Evolutionary conservation across 2,888 invertebrate genomes (phyloP).

Genomic region (Odontomyia ornata): DNA sequence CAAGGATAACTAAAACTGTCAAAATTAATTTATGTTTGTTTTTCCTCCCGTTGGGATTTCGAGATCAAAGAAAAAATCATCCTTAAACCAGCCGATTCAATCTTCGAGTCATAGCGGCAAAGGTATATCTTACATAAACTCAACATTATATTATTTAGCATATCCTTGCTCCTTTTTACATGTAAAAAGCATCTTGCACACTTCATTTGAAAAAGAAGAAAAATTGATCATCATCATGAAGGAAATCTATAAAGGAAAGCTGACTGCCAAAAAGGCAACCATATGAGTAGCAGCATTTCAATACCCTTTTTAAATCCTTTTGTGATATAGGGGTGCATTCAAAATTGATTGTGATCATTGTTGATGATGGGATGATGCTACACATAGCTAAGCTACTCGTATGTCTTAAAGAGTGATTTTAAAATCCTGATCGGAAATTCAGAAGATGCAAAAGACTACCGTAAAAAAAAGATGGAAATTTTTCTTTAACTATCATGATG

Average conservation of each 20-base stretch:
- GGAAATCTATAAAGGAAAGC: no score
- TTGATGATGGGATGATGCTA: constrained; percentile 9
- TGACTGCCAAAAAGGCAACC: no score
- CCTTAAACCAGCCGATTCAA: neutral
- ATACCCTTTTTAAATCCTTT: constrained; percentile 5
- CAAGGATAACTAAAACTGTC: constrained; percentile 57
- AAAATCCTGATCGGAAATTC: constrained; percentile 1
- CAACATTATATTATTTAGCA: neutral
- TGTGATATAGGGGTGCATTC: constrained; percentile 37
- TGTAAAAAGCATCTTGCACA: neutral
- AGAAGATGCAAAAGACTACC: constrained; percentile 17
- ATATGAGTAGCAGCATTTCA: constrained; percentile 16
- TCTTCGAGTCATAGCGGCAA: neutral
- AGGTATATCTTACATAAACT: neutral
- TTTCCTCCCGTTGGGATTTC: constrained; percentile 55
- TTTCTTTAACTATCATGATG: neutral
- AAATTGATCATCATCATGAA: neutral
- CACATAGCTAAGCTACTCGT: no score
- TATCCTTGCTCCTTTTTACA: neutral
- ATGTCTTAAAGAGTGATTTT: neutral
- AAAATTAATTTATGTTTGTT: constrained; percentile 66
- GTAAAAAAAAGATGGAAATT: constrained; percentile 30
- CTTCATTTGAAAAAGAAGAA: neutral
- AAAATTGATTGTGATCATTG: constrained; percentile 7
- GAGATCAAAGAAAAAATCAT: neutral